phyloP scores from a whole-genome alignment of 2,113 vertebrate genomes.

The Xenus cinereus region DNA sequence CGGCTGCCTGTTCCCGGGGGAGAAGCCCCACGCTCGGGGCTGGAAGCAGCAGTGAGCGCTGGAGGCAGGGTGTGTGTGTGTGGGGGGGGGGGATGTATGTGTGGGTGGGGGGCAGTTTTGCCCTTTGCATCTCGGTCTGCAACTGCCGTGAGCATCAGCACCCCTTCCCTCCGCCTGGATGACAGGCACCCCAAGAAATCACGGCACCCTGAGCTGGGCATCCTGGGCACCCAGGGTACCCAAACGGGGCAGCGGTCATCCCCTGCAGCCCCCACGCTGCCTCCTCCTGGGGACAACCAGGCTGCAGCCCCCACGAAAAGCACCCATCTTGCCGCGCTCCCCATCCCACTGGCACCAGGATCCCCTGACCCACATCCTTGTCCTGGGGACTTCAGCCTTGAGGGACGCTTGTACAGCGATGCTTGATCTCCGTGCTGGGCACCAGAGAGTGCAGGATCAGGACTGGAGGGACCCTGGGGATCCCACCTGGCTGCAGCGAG shows the following conservation, averaged over 20 bases:
- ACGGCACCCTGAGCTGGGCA: accelerated
- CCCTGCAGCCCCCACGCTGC: neutral
- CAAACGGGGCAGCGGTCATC: neutral
- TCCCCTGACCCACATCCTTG: neutral
- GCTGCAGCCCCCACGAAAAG: neutral
- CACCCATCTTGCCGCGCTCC: neutral
- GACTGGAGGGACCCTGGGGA: neutral
- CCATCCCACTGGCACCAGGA: neutral
- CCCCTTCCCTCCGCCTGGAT: neutral
- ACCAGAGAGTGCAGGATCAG: neutral
- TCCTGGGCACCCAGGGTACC: neutral
- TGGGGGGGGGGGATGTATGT: too few species aligned
- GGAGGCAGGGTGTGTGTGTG: neutral
- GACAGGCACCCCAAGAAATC: neutral
- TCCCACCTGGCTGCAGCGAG: accelerated
- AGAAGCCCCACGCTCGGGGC: neutral
- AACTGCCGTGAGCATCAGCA: neutral
- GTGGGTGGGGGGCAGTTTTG: neutral
- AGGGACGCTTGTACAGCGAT: neutral
- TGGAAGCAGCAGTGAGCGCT: neutral
- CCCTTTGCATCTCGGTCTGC: neutral
- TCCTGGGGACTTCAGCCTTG: too few species aligned
- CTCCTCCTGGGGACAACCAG: neutral
- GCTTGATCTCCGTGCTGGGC: neutral
- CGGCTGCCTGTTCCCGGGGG: neutral